Conservation (phyloP, 2,113 vertebrate genomes). For the Urocolius indicus region DNA sequence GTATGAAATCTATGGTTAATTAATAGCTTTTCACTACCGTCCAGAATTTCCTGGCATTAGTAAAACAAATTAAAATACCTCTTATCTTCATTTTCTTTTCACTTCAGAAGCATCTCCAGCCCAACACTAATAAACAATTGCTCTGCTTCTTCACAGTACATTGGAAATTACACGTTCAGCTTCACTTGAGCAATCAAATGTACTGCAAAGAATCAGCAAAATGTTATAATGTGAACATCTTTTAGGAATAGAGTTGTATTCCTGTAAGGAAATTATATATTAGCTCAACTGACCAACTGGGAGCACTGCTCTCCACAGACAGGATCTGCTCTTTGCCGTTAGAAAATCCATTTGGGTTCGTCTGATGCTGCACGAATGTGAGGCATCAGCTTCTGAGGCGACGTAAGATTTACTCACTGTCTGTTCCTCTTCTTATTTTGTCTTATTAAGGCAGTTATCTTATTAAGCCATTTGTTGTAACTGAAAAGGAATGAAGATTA, state of each 20-base stretch:
- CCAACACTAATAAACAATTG: neutral
- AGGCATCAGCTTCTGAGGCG: neutral
- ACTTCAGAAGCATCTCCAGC: neutral
- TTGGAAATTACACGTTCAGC: no score
- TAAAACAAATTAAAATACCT: neutral
- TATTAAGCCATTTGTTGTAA: neutral
- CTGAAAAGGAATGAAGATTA: neutral
- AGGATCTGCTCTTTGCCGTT: neutral
- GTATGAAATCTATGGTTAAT: neutral
- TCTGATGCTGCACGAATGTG: rapidly evolving
- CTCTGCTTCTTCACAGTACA: neutral
- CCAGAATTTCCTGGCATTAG: neutral
- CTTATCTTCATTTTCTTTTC: neutral
- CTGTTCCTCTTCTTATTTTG: neutral
- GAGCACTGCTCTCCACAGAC: neutral
- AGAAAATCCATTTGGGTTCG: neutral
- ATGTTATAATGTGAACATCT: neutral
- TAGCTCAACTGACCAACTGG: neutral
- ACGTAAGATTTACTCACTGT: neutral
- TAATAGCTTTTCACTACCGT: neutral
- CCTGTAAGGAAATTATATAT: neutral
- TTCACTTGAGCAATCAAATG: no score
- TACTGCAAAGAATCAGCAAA: neutral
- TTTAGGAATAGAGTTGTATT: neutral
- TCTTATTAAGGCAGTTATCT: neutral